These are phyloP conservation scores for Leucoraja ocellata DNA, from an alignment of 2,797 vertebrate species.

Conservation along the genomic window DNA sequence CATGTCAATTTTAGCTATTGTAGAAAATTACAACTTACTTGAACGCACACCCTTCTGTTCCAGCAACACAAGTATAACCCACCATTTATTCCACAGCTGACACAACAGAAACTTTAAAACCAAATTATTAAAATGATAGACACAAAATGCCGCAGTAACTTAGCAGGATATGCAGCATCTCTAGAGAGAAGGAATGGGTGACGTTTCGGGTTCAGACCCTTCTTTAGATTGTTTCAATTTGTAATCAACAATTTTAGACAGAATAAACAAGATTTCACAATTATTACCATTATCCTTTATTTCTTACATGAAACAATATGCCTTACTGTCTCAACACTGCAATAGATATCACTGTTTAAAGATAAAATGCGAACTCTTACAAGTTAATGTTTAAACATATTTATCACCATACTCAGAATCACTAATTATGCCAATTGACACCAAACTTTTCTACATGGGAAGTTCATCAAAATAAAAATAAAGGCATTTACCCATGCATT, in stretches of 20 bases:
- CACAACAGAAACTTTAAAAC: too few relatives aligned
- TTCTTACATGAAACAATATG: not conserved
- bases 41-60: too few relatives aligned
- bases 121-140: too few relatives aligned
- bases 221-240: not conserved
- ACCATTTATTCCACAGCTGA: too few relatives aligned
- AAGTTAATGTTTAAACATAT: not conserved
- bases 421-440: not conserved
- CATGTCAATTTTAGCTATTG: too few relatives aligned
- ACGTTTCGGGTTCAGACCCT: too few relatives aligned
- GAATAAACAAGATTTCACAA: constrained; percentile 2
- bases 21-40: too few relatives aligned
- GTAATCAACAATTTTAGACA: not conserved
- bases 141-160: too few relatives aligned
- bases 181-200: too few relatives aligned
- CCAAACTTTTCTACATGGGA: not conserved
- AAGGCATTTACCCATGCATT: not conserved
- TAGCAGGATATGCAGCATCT: too few relatives aligned
- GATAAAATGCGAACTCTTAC: not conserved
- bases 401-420: not conserved
- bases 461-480: not conserved
- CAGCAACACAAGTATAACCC: too few relatives aligned
- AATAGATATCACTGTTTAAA: not conserved
- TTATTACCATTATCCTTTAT: too few relatives aligned
- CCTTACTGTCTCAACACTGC: not conserved